A percentile compares a stretch with the other conserved stretches of the same genome.
These are phyloP conservation scores for Sinocyclocheilus anshuiensis DNA, from an alignment of 2,113 vertebrate genomes.

Conservation along the genomic window DNA sequence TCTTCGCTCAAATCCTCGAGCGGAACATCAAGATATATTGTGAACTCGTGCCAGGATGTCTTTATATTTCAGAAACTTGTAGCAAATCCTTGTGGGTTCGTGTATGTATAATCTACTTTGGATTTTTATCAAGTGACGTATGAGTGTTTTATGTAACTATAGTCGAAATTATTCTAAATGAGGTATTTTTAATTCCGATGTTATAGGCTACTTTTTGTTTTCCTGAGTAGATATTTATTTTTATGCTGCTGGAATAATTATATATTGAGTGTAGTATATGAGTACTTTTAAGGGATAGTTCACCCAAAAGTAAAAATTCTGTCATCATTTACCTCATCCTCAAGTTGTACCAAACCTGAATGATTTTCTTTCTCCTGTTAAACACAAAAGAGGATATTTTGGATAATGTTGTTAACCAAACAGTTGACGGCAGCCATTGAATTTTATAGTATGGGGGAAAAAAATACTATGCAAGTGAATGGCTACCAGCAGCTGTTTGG, in stretches of 20 bases:
- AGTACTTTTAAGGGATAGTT: background rate
- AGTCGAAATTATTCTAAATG: conserved; percentile 72
- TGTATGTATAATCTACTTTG: conserved; percentile 48
- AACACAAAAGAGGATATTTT: too few relatives aligned
- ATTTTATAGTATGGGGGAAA: too few relatives aligned
- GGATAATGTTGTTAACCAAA: background rate
- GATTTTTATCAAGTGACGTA: conserved; percentile 60
- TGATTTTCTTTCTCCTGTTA: background rate
- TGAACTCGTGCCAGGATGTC: conserved; percentile 52
- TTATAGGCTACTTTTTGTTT: conserved; percentile 68
- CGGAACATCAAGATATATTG: conserved; percentile 56
- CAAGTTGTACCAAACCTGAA: background rate
- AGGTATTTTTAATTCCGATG: conserved; percentile 64
- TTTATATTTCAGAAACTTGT: conserved; percentile 57
- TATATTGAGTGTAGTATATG: conserved; percentile 35
- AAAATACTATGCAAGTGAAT: conserved; percentile 14
- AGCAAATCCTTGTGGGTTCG: conserved; percentile 53
- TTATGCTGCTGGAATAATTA: conserved; percentile 67
- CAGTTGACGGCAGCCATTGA: background rate
- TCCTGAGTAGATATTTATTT: conserved; percentile 72
- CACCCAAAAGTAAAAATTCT: background rate
- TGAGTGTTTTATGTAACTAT: conserved; percentile 71
- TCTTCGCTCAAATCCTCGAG: conserved; percentile 32
- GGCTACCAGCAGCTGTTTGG: background rate
- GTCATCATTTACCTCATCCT: background rate